Evolutionary conservation across 2,888 invertebrate species (phyloP).

Genomic region (Caenorhabditis angaria): DNA sequence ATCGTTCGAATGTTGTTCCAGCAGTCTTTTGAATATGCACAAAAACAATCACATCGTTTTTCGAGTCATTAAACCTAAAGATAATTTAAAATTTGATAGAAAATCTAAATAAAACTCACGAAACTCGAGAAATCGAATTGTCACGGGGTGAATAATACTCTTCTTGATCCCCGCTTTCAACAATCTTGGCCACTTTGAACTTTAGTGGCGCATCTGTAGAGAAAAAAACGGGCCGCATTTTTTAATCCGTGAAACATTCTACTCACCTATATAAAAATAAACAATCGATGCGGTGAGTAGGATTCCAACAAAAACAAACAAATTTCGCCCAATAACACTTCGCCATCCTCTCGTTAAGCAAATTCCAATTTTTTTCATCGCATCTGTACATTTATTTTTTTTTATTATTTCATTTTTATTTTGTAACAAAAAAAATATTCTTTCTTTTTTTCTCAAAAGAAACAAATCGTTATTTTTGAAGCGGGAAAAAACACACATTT

Average conservation of each 20-base stretch:
- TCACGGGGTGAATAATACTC: slow-evolving; percentile 18
- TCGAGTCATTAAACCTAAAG: slow-evolving; percentile 69
- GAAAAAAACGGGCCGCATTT: slow-evolving; percentile 13
- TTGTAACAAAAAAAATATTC: not conserved
- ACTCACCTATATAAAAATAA: slow-evolving; percentile 49
- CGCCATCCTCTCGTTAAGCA: slow-evolving; percentile 36
- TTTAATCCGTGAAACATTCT: slow-evolving; percentile 16
- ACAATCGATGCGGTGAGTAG: slow-evolving; percentile 41
- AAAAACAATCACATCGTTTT: slow-evolving; percentile 94
- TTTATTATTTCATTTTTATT: no score
- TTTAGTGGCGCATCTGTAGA: slow-evolving; percentile 32
- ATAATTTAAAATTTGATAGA: not conserved
- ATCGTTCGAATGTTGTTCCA: slow-evolving; percentile 93
- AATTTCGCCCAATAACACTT: slow-evolving; percentile 35
- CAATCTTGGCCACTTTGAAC: not conserved
- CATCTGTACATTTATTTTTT: slow-evolving; percentile 23
- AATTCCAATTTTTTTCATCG: slow-evolving; percentile 41
- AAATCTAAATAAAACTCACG: slow-evolving; percentile 1
- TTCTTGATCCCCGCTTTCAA: slow-evolving; percentile 6
- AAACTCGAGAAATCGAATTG: not conserved
- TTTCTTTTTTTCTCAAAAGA: no score
- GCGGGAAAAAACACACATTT: no score
- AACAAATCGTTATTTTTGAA: no score
- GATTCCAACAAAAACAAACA: slow-evolving; percentile 45
- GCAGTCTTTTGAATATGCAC: slow-evolving; percentile 99